phyloP scores from a whole-genome alignment of 1,140 invertebrate genomes.

The Meloidogyne exigua region DNA sequence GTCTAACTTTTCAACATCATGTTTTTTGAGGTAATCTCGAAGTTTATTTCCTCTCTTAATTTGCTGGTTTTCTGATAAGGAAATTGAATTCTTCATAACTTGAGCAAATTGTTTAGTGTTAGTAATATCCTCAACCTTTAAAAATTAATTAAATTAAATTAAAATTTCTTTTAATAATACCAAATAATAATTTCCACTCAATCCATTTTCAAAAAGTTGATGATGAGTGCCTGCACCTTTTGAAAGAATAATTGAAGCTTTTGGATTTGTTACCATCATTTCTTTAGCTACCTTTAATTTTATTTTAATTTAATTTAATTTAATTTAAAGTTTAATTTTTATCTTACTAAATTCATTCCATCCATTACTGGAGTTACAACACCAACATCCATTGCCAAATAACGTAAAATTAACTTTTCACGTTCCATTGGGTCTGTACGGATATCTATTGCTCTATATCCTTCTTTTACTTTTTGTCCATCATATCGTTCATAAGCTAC shows the following conservation, averaged over 20 bases:
- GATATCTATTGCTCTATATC: conserved; percentile 60
- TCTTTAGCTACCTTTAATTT: conserved; percentile 40
- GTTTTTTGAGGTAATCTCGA: conserved; percentile 60
- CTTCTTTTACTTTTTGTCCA: conserved; percentile 30
- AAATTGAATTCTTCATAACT: conserved; percentile 55
- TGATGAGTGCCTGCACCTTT: conserved; percentile 61
- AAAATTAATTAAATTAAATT: conserved; percentile 7
- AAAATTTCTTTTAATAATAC: too few species aligned
- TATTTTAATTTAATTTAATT: too few species aligned
- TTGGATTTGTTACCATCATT: conserved; percentile 62
- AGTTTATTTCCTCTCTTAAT: conserved; percentile 49
- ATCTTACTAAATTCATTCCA: conserved; percentile 59
- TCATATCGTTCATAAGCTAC: not conserved
- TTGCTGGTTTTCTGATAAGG: conserved; percentile 44
- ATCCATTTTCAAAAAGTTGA: conserved; percentile 56
- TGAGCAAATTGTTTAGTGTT: conserved; percentile 55
- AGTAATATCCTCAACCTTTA: conserved; percentile 48
- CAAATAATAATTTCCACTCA: conserved; percentile 35
- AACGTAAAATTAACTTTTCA: conserved; percentile 52
- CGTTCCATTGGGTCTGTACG: conserved; percentile 58
- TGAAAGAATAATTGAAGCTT: conserved; percentile 57
- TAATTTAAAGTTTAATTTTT: too few species aligned
- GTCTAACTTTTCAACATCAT: conserved; percentile 57
- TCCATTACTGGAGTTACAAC: conserved; percentile 63
- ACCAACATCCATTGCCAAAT: conserved; percentile 62